phyloP scores from a whole-genome alignment of 2,113 vertebrate genomes.

The Pomatorhinus ruficollis region DNA sequence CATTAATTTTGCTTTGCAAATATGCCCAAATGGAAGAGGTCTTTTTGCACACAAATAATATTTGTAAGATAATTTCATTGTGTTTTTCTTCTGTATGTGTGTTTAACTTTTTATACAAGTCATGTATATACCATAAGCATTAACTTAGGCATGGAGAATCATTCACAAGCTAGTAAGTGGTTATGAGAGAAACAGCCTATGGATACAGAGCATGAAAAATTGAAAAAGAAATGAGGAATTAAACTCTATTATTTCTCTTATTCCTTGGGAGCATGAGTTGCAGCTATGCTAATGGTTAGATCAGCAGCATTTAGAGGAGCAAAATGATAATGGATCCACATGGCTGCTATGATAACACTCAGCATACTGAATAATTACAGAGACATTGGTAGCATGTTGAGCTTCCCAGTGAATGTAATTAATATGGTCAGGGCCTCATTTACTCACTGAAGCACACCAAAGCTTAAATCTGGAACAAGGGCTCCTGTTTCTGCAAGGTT shows the following conservation, averaged over 20 bases:
- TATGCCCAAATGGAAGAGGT: background rate
- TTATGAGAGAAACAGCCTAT: constrained; percentile 1
- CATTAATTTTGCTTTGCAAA: background rate
- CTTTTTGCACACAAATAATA: background rate
- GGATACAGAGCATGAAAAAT: constrained; percentile 31
- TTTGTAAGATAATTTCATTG: background rate
- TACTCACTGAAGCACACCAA: constrained; percentile 14
- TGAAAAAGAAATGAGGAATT: constrained; percentile 20
- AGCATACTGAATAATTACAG: constrained; percentile 60
- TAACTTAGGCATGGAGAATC: background rate
- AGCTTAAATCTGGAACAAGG: background rate
- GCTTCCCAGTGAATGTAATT: constrained; percentile 49
- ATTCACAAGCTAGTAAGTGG: background rate
- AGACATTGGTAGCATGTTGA: constrained; percentile 39
- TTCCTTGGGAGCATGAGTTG: constrained; percentile 29
- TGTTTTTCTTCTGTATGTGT: background rate
- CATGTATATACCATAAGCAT: background rate
- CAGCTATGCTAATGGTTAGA: constrained; percentile 44
- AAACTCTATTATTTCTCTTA: constrained; percentile 48
- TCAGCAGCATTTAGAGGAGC: constrained; percentile 47
- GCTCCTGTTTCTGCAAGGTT: background rate
- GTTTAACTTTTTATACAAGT: background rate
- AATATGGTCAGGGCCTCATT: constrained; percentile 43
- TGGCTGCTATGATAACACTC: constrained; percentile 58
- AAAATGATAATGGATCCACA: constrained; percentile 58